phyloP scores from a whole-genome alignment of 1,140 invertebrate species.

The Proales similis region DNA sequence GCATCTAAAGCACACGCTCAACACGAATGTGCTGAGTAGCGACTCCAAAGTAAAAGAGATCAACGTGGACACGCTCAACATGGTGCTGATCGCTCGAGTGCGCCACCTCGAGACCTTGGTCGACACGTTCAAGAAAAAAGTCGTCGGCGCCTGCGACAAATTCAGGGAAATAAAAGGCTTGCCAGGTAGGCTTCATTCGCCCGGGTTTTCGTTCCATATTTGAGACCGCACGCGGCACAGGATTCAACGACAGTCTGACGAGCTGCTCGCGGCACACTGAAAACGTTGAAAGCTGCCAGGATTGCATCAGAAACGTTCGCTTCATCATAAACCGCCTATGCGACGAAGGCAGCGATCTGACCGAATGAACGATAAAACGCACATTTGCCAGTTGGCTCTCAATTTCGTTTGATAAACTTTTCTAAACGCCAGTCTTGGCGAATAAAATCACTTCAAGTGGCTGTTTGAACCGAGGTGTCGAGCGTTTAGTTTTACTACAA shows the following conservation, averaged over 20 bases:
- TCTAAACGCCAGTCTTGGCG: too few relatives aligned
- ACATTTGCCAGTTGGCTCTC: too few relatives aligned
- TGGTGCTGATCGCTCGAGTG: slow-evolving; percentile 10
- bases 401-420: too few relatives aligned
- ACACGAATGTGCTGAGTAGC: slow-evolving; percentile 14
- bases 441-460: too few relatives aligned
- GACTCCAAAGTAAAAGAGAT: slow-evolving; percentile 30
- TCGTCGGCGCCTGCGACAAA: slow-evolving; percentile 31
- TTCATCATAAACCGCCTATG: slow-evolving; percentile 24
- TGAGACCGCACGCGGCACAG: neutral
- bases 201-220: neutral
- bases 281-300: slow-evolving; percentile 19
- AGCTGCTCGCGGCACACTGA: slow-evolving; percentile 18
- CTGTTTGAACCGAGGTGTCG: too few relatives aligned
- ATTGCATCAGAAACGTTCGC: slow-evolving; percentile 37
- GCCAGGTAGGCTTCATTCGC: too few relatives aligned
- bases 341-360: slow-evolving; percentile 34
- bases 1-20: slow-evolving; percentile 36
- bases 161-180: slow-evolving; percentile 32
- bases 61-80: slow-evolving; percentile 16
- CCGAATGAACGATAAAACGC: slow-evolving; percentile 22
- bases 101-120: slow-evolving; percentile 34
- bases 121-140: slow-evolving; percentile 36
- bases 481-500: too few relatives aligned
- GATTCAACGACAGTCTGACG: slow-evolving; percentile 10